Evolutionary conservation across 2,888 invertebrate genomes (phyloP), one percentile per base, ranked within the genome.

Genomic region (Acleris laterana): DNA sequence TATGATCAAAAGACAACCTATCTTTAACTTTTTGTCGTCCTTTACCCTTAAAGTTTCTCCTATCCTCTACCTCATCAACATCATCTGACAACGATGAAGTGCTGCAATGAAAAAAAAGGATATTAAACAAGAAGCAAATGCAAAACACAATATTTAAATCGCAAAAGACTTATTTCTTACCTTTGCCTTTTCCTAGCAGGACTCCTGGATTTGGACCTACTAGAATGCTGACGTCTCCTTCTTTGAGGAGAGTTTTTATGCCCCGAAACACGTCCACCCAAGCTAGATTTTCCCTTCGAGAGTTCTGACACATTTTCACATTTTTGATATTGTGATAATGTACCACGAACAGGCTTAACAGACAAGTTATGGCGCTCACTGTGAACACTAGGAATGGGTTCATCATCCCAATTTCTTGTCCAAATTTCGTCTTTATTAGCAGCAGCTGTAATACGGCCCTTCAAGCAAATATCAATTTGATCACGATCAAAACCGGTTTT

Each of bases 331-430:
- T 94, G 89, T 70, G 94, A 85, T 75, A 95, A 81, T 73, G 94
- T 85, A 71, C 95, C 93, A 71, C 93, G 88, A 32, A 94, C 94
- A 60, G 94, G 93, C 77, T 95, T 95, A 28, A 95, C 95, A 63
- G 95, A 93, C 78, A 95, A 90, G 71, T 93, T 94, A 87, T 95
- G 95, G 46, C 96, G 94, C 83, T 97, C 96, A 84, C 96, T 96
- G 80, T 96, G 95, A 62, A 97, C 96, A 86, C 96, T 97, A 50
- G 99, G 99, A 74, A 99, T 94, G 38, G 98, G 97, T 85, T 99
- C 99, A 71, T 95, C 95, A 76, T 96, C 96, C 99, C 99, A 99
- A 91, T 99, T 97, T 81, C 98, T 97, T 1, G 96, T 95, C 95
- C 96, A 96, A 52, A 98, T 94, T 72, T 97, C 96, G 70, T 97